Evolutionary conservation across 2,888 invertebrate genomes (phyloP), one percentile per base, ranked within the genome.

Genomic region (Limenitis camilla): DNA sequence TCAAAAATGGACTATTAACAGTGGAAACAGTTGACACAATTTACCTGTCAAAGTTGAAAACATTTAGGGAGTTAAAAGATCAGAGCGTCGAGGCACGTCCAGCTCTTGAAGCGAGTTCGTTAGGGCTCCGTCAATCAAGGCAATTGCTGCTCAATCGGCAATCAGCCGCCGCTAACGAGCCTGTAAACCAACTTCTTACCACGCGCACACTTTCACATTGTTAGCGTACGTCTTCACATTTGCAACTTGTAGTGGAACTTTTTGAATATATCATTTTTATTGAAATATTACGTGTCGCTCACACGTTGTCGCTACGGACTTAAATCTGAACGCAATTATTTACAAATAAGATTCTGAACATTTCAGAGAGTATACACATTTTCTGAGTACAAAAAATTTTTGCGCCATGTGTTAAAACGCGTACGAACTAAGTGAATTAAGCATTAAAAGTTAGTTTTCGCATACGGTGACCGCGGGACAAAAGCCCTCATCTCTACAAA

Each of bases 91-190:
- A 55, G 55, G 56, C 64, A 64, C 84, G 78, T 66, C 64, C 74
- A 69, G 67, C 71, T 64, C 72, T 68, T 82, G 81, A 82, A 85
- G 82, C 83, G 74, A 80, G 86, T 81, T 88, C 88, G 87, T 88
- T 88, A 66, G 62, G 63, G 61, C 80, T 74, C 77, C 83, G 85
- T 88, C 87, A 88, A 87, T 88, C 87, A 86, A 80, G 83, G 77
- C 88, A 86, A 88, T 88, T 84, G 88, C 80, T 81, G 81, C 81
- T 87, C 87, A 87, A 88, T 87, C 86, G 87, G 83, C 87, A 88
- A 88, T 88, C 87, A 88, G 77, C 76, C 72, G 65, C 72, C 73
- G 69, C 76, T 84, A 84, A 85, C 85, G 85, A 84, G 76, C 69
- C 77, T 69, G 74, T 71, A 76, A 76, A 76, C 76, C 77, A 80